Base-by-base conservation (phyloP, 2,888 invertebrate species). In the Bombylius discolor region DNA sequence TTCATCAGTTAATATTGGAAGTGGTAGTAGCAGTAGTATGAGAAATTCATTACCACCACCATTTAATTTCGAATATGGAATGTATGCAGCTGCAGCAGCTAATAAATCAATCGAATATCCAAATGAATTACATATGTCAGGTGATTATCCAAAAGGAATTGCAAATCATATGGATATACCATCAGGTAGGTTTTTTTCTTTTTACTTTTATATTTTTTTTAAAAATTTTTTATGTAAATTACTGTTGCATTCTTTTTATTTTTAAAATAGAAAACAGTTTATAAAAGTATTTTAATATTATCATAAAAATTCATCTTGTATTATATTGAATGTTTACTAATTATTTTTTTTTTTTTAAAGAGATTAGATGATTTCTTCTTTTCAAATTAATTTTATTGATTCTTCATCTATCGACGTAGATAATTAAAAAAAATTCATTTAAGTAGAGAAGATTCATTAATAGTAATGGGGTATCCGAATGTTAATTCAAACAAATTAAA, bases 111-210 rank as follows among this genome's bases (percentile, higher is more conserved):
- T 69, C 32, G 73, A 74, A 53, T 74, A 69, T 60, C 70, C 73
- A 50, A 73, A 70, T 62, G 73, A 74, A 31, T 64, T 74, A 52
- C 70, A 72, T 47, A 66, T 71, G 64, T 65, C 69, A 52, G 70
- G 66, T 60, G 73, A 74, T 57, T 74, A 69, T 64, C 64, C 70
- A 14, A 74, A 74, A 63, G 69, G 67, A 58, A 70, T 69, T 62
- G 71, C 69, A 52, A 74, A 73, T 55, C 74, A 74, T 60, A 74
- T 74, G 73, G 74, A 74, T 60, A 73, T 74, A 61, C 74, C 74
- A 48, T 66, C 71, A 69, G 74, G 74, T 74, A 71, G 66, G 70
- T 69, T 48, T 51, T 54, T 36, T 47, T 49, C 8, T 23, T 42
- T 14, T 39, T 39, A 5, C 13, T 23, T 47, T 47, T 49, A 33